Evolutionary conservation across 2,797 vertebrate genomes (phyloP).

Genomic region (Discoglossus pictus): DNA sequence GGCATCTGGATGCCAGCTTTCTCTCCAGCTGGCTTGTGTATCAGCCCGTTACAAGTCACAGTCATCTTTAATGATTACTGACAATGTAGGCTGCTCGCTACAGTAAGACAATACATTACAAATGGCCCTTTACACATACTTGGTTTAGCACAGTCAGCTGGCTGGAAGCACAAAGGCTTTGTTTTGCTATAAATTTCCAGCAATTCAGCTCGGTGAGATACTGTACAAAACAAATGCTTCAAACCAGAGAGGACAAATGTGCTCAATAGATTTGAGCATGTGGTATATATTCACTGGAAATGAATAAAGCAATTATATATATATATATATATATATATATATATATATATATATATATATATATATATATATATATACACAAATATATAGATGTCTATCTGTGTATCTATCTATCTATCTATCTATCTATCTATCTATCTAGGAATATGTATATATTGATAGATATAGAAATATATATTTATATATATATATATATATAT

Average conservation of each 20-base stretch:
- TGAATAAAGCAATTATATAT: too few relatives aligned
- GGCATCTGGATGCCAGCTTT: constrained; percentile 37
- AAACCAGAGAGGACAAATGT: constrained; percentile 22
- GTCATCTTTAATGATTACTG: constrained; percentile 46
- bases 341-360: too few relatives aligned
- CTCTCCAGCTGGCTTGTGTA: constrained; percentile 29
- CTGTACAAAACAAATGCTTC: background rate
- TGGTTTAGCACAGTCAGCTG: constrained; percentile 31
- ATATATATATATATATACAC: too few relatives aligned
- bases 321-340: too few relatives aligned
- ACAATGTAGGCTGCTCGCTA: constrained; percentile 32
- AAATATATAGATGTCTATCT: too few relatives aligned
- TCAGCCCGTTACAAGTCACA: constrained; percentile 19
- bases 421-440: too few relatives aligned
- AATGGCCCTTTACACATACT: constrained; percentile 24
- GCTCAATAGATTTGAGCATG: too few relatives aligned
- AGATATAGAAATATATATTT: too few relatives aligned
- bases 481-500: too few relatives aligned
- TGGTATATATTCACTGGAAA: too few relatives aligned
- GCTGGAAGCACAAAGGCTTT: constrained; percentile 16
- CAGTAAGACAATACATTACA: constrained; percentile 24
- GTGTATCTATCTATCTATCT: too few relatives aligned
- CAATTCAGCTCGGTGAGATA: constrained; percentile 14
- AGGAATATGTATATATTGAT: too few relatives aligned
- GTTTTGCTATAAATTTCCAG: constrained; percentile 31